Base-by-base conservation (phyloP, 2,888 invertebrate species). In the Platerodrilus igneus region DNA sequence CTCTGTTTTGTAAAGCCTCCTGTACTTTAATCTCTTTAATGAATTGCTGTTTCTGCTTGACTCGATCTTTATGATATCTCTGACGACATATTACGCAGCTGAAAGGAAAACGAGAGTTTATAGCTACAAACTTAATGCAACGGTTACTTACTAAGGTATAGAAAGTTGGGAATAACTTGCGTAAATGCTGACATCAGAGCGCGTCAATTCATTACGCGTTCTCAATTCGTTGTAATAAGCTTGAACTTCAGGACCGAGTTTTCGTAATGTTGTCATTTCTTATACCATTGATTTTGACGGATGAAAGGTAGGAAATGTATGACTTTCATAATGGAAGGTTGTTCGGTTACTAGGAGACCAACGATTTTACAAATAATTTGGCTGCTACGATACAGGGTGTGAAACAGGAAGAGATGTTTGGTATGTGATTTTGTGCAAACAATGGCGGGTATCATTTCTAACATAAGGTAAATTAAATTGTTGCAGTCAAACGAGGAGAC, bases 111-210 rank as follows among this genome's bases (percentile, higher is more conserved):
- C n/a, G n/a, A n/a, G n/a, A n/a, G n/a, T n/a, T n/a, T n/a, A n/a
- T n/a, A n/a, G n/a, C n/a, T n/a, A n/a, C n/a, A n/a, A n/a, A n/a
- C n/a, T n/a, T n/a, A n/a, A n/a, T n/a, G n/a, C n/a, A n/a, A n/a
- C n/a, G n/a, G n/a, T n/a, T n/a, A 74, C 79, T 77, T 72, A 81
- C 81, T 80, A 81, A 13, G 78, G 78, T 30, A 79, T 63, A 27
- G 60, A 64, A 27, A 80, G 63, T 45, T 69, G 70, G 1, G 76
- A 72, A 52, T 79, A 81, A 39, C 78, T 77, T 2, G 81, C 80
- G 59, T 77, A 70, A 39, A 77, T 73, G 53, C 77, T 77, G 55
- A 77, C 77, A 59, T 78, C 78, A 14, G 76, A 76, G 57, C 75
- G 67, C 22, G 71, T 69, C 25, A 77, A 58, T 53, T 78, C 77